Evolutionary conservation across 2,888 invertebrate genomes (phyloP).

Genomic region (Gandaritis pyraliata): DNA sequence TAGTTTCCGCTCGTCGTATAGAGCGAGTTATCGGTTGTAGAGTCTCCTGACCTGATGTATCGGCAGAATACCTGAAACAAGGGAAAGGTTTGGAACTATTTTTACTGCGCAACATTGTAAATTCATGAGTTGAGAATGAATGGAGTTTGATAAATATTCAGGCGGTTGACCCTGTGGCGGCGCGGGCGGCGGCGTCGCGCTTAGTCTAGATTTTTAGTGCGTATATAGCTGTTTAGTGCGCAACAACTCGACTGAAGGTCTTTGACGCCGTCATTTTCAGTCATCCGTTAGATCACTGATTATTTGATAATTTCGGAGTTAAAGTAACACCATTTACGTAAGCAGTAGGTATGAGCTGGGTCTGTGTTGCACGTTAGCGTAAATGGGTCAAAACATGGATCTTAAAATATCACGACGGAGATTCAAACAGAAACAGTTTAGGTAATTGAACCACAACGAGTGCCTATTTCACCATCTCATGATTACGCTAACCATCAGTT

Average conservation of each 20-base stretch:
- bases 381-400: no score
- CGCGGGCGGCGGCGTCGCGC: slow-evolving; percentile 43
- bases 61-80: slow-evolving; percentile 48
- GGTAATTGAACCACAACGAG: no score
- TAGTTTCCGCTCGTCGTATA: slow-evolving; percentile 51
- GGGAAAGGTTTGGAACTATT: slow-evolving; percentile 3
- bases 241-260: slow-evolving; percentile 43
- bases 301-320: background rate
- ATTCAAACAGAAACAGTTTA: no score
- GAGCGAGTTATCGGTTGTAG: slow-evolving; percentile 58
- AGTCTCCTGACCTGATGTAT: slow-evolving; percentile 49
- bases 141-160: slow-evolving; percentile 66
- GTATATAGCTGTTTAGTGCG: slow-evolving; percentile 56
- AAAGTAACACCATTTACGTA: background rate
- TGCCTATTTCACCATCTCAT: no score
- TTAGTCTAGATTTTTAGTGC: slow-evolving; percentile 47
- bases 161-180: slow-evolving; percentile 58
- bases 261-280: slow-evolving; percentile 28
- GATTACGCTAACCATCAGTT: no score
- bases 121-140: slow-evolving; percentile 61
- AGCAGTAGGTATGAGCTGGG: no score
- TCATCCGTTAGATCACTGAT: slow-evolving; percentile 9
- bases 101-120: slow-evolving; percentile 37
- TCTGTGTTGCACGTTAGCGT: no score
- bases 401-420: no score